phyloP scores from a whole-genome alignment of 2,888 invertebrate species.

The Drosophila emarginata region DNA sequence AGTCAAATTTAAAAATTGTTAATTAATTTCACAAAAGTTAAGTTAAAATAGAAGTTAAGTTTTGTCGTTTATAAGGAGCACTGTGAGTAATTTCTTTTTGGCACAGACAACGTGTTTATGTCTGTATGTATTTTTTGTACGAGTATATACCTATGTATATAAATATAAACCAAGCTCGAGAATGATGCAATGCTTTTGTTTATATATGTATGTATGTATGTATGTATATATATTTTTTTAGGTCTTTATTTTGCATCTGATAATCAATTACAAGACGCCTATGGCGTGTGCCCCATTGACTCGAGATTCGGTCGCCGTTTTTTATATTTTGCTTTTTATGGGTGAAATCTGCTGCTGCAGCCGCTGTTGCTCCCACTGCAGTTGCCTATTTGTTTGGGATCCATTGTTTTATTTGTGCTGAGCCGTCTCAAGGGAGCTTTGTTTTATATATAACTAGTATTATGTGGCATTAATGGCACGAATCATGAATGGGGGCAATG shows the following conservation, averaged over 20 bases:
- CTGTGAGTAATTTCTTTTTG: background rate
- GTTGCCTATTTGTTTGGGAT: constrained; percentile 1
- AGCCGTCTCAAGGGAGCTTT: background rate
- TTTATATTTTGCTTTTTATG: background rate
- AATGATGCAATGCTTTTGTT: constrained; percentile 40
- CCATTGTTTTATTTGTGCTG: constrained; percentile 6
- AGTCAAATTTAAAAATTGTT: too few relatives aligned
- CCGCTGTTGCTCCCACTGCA: background rate
- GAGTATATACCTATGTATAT: background rate
- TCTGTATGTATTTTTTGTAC: background rate
- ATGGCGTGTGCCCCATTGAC: constrained; percentile 42
- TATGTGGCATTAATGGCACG: background rate
- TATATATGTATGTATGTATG: background rate
- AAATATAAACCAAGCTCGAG: background rate
- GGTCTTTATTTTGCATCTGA: constrained; percentile 25
- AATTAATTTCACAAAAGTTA: background rate
- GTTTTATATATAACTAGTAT: background rate
- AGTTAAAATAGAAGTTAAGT: background rate
- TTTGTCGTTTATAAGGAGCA: background rate
- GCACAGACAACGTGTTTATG: background rate
- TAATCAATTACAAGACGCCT: constrained; percentile 55
- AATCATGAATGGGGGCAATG: constrained; percentile 23
- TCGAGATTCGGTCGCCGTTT: constrained; percentile 17
- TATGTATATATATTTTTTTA: background rate
- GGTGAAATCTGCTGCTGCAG: background rate